These are phyloP conservation scores for Takifugu rubripes DNA, from an alignment of 2,797 vertebrate genomes.

Conservation along the genomic window DNA sequence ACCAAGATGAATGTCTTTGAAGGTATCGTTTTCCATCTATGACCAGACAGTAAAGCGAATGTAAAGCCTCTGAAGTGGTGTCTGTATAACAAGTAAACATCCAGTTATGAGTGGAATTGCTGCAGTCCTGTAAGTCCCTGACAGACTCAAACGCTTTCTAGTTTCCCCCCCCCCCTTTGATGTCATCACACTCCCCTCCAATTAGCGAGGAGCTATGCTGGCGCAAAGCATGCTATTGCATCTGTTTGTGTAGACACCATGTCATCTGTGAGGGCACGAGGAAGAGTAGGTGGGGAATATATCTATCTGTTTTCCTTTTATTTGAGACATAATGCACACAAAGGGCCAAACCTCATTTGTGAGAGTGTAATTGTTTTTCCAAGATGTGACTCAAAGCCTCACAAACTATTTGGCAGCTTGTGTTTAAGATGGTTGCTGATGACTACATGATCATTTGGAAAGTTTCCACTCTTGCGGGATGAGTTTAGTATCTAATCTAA, in stretches of 20 bases:
- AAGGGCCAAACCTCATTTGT: slow-evolving; percentile 24
- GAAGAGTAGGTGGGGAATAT: neutral
- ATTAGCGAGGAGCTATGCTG: slow-evolving; percentile 36
- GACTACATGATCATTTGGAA: too few relatives aligned
- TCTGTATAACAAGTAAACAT: slow-evolving; percentile 28
- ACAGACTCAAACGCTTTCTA: slow-evolving; percentile 34
- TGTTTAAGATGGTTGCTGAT: neutral
- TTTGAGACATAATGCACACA: neutral
- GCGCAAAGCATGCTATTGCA: slow-evolving; percentile 32
- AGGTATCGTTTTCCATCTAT: too few relatives aligned
- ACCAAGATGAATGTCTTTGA: too few relatives aligned
- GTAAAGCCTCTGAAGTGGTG: slow-evolving; percentile 22
- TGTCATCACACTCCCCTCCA: slow-evolving; percentile 34
- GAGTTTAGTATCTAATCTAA: slow-evolving; percentile 33
- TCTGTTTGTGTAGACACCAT: slow-evolving; percentile 33
- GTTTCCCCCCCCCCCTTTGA: slow-evolving; percentile 36
- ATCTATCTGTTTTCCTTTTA: too few relatives aligned
- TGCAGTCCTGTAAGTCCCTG: slow-evolving; percentile 12
- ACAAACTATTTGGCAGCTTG: slow-evolving; percentile 15
- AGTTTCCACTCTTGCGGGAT: too few relatives aligned
- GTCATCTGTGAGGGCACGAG: slow-evolving; percentile 32
- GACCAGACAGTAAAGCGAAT: neutral
- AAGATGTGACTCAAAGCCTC: slow-evolving; percentile 24
- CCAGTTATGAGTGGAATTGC: slow-evolving; percentile 1
- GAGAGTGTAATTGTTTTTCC: slow-evolving; percentile 13